phyloP scores from a whole-genome alignment of 1,140 invertebrate genomes.

The Aphelinus atriplicis region DNA sequence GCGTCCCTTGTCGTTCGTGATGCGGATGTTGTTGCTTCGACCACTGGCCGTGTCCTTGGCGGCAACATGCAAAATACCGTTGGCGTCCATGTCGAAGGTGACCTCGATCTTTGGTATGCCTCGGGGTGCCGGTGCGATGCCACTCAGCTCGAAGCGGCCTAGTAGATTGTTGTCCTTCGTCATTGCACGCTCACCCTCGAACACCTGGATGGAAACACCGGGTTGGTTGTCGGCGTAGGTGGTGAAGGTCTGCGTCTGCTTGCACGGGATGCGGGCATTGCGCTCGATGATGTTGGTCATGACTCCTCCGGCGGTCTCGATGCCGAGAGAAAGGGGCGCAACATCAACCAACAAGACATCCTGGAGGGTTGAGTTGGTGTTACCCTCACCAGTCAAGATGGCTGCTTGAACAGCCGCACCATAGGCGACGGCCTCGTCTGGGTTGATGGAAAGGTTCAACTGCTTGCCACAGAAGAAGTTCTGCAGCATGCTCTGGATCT shows the following conservation, averaged over 20 bases:
- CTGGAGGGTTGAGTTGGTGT: conserved; percentile 68
- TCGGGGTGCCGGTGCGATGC: conserved; percentile 67
- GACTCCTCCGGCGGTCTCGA: conserved; percentile 69
- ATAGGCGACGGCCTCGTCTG: conserved; percentile 75
- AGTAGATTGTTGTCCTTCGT: conserved; percentile 80
- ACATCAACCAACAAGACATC: conserved; percentile 80
- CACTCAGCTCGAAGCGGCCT: conserved; percentile 76
- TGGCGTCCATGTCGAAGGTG: conserved; percentile 75
- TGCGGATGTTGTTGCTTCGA: conserved; percentile 67
- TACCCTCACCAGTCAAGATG: conserved; percentile 68
- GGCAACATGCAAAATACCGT: conserved; percentile 74
- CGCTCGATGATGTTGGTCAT: conserved; percentile 71
- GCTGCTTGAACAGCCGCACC: conserved; percentile 75
- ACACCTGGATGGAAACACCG: conserved; percentile 76
- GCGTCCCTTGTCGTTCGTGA: conserved; percentile 70
- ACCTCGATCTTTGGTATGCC: conserved; percentile 75
- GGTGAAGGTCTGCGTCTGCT: conserved; percentile 73
- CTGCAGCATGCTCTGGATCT: conserved; percentile 71
- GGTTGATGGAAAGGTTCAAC: conserved; percentile 75
- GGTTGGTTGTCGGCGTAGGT: conserved; percentile 78
- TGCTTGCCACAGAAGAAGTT: conserved; percentile 73
- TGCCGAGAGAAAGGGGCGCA: conserved; percentile 71
- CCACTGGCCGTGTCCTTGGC: conserved; percentile 67
- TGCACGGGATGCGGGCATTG: conserved; percentile 74
- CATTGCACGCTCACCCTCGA: conserved; percentile 74